These are phyloP conservation scores for Butorides virescens DNA, from an alignment of 2,113 vertebrate genomes.

Conservation along the genomic window DNA sequence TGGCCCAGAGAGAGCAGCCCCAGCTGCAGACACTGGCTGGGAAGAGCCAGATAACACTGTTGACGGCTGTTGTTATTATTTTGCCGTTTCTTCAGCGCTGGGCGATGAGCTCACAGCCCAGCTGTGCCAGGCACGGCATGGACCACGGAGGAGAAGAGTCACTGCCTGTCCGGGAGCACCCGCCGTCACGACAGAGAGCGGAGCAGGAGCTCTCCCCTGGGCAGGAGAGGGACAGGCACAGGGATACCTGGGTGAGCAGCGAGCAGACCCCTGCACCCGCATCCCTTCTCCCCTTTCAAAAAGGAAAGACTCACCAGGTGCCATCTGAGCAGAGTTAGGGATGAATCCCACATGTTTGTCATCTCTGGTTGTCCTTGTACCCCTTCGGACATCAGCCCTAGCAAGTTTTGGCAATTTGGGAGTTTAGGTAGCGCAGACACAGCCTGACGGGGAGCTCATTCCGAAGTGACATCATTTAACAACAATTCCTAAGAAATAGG, in stretches of 20 bases:
- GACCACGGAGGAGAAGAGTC: neutral
- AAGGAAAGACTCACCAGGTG: neutral
- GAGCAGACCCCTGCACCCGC: neutral
- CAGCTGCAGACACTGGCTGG: neutral
- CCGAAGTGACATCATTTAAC: conserved; percentile 47
- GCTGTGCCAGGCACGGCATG: neutral
- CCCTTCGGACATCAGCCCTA: fast-evolving
- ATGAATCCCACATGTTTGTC: fast-evolving
- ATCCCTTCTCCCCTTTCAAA: neutral
- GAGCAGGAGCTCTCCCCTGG: neutral
- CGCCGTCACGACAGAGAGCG: neutral
- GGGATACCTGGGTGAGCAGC: fast-evolving
- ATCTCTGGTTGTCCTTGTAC: neutral
- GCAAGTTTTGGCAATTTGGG: neutral
- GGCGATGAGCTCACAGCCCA: neutral
- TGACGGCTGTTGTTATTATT: neutral
- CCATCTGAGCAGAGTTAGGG: neutral
- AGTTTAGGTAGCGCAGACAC: neutral
- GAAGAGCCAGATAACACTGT: neutral
- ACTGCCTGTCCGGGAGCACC: neutral
- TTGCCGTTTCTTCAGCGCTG: neutral
- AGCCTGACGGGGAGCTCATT: neutral
- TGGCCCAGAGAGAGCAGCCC: neutral
- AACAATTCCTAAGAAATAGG: conserved; percentile 53
- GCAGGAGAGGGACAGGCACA: neutral